Percentiles rank a stretch among this genome's conserved stretches.
Evolutionary conservation across 2,888 invertebrate genomes (phyloP).

Genomic region (Lysandra bellargus): DNA sequence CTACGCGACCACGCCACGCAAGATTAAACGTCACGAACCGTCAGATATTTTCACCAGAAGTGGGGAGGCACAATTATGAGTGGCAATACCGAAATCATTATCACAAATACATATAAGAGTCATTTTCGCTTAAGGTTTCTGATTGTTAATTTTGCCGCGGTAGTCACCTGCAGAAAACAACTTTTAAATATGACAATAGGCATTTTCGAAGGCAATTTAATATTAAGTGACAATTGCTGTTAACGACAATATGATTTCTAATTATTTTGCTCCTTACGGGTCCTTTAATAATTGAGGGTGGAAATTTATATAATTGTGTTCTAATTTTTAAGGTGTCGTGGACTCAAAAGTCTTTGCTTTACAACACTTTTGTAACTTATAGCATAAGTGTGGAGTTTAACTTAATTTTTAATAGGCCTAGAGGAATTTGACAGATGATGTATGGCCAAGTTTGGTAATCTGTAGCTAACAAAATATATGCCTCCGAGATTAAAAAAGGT

Average conservation of each 20-base stretch:
- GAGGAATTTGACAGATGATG: too few relatives aligned
- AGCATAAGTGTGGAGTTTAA: too few relatives aligned
- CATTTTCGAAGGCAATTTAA: constrained; percentile 39
- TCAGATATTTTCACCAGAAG: constrained; percentile 56
- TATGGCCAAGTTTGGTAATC: too few relatives aligned
- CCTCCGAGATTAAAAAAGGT: too few relatives aligned
- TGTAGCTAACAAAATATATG: too few relatives aligned
- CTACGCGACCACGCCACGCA: constrained; percentile 74
- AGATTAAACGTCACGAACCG: constrained; percentile 80
- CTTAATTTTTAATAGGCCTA: too few relatives aligned
- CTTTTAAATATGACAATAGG: constrained; percentile 51
- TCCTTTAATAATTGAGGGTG: neutral
- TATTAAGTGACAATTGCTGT: constrained; percentile 30
- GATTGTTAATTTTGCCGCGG: constrained; percentile 45
- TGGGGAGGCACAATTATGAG: constrained; percentile 39
- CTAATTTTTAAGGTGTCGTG: neutral
- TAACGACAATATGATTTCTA: constrained; percentile 21
- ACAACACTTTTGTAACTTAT: too few relatives aligned
- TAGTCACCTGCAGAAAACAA: constrained; percentile 64
- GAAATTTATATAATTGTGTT: neutral
- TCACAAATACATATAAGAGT: constrained; percentile 45
- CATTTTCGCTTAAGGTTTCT: constrained; percentile 40
- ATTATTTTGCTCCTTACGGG: neutral
- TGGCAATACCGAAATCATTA: constrained; percentile 46
- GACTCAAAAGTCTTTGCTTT: too few relatives aligned